Percentiles rank a stretch among this genome's conserved stretches.
Evolutionary conservation across 1,140 invertebrate genomes (phyloP).

Genomic region (Anoplophora glabripennis): DNA sequence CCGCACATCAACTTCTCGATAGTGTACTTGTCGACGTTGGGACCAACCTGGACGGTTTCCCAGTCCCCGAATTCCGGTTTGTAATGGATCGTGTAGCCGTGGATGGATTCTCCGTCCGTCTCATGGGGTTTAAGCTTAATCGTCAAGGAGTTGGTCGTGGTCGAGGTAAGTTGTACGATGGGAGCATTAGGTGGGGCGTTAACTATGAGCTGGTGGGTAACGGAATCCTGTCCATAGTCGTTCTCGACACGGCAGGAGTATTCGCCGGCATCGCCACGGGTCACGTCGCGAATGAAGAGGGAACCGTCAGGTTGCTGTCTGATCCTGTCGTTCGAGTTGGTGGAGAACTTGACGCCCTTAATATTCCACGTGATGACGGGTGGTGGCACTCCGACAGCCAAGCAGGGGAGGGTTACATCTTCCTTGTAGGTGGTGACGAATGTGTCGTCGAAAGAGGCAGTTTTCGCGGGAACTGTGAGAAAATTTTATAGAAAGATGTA

Average conservation of each 20-base stretch:
- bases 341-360: slow-evolving; percentile 52
- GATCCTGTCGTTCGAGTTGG: slow-evolving; percentile 63
- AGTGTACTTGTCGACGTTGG: slow-evolving; percentile 77
- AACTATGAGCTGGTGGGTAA: slow-evolving; percentile 86
- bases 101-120: slow-evolving; percentile 70
- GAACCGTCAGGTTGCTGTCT: slow-evolving; percentile 84
- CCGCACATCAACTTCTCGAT: slow-evolving; percentile 85
- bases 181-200: slow-evolving; percentile 46
- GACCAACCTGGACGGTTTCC: slow-evolving; percentile 77
- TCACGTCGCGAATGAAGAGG: slow-evolving; percentile 83
- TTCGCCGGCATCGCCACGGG: slow-evolving; percentile 84
- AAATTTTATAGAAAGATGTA: no score
- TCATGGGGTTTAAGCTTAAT: slow-evolving; percentile 76
- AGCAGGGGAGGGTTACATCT: slow-evolving; percentile 85
- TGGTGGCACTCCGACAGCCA: slow-evolving; percentile 84
- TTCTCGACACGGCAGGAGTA: slow-evolving; percentile 92
- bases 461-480: slow-evolving; percentile 80
- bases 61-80: slow-evolving; percentile 91
- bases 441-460: slow-evolving; percentile 87
- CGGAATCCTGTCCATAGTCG: slow-evolving; percentile 86
- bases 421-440: slow-evolving; percentile 88
- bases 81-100: slow-evolving; percentile 88
- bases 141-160: slow-evolving; percentile 78
- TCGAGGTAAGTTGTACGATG: slow-evolving; percentile 60
- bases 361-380: slow-evolving; percentile 87